Evolutionary conservation across 1,140 invertebrate species (phyloP).

Genomic region (Conus betulinus): DNA sequence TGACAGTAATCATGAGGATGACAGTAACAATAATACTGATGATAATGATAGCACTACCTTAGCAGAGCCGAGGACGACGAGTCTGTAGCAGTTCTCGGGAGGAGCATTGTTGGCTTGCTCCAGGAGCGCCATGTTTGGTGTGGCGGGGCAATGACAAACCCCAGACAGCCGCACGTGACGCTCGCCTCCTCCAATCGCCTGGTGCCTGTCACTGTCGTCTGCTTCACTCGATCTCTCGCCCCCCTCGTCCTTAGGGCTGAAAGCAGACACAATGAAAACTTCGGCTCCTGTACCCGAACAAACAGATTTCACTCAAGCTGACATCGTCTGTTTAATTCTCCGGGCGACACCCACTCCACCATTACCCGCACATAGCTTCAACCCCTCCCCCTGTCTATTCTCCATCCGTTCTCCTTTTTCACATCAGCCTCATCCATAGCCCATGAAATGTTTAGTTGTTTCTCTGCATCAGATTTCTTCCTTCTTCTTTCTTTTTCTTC

Average conservation of each 20-base stretch:
- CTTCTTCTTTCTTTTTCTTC: too few relatives aligned
- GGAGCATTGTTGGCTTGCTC: slow-evolving; percentile 78
- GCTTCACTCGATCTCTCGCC: slow-evolving; percentile 16
- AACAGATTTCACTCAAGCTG: too few relatives aligned
- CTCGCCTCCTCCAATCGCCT: slow-evolving; percentile 19
- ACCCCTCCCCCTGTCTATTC: too few relatives aligned
- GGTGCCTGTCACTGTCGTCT: not conserved
- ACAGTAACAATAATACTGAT: not conserved
- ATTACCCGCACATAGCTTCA: too few relatives aligned
- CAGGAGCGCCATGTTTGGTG: slow-evolving; percentile 57
- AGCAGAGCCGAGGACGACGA: slow-evolving; percentile 79
- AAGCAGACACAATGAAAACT: not conserved
- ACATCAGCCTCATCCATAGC: too few relatives aligned
- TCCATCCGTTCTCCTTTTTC: too few relatives aligned
- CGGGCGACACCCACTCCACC: too few relatives aligned
- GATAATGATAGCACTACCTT: slow-evolving; percentile 48
- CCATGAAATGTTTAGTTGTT: too few relatives aligned
- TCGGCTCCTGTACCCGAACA: too few relatives aligned
- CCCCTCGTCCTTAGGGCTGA: slow-evolving; percentile 23
- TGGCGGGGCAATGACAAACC: not conserved
- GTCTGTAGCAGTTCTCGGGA: slow-evolving; percentile 82
- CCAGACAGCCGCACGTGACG: slow-evolving; percentile 31
- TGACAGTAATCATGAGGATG: not conserved
- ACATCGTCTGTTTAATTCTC: too few relatives aligned
- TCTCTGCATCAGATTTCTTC: too few relatives aligned